Base-by-base conservation (phyloP, 2,888 invertebrate genomes). In the Nomada ferruginata region DNA sequence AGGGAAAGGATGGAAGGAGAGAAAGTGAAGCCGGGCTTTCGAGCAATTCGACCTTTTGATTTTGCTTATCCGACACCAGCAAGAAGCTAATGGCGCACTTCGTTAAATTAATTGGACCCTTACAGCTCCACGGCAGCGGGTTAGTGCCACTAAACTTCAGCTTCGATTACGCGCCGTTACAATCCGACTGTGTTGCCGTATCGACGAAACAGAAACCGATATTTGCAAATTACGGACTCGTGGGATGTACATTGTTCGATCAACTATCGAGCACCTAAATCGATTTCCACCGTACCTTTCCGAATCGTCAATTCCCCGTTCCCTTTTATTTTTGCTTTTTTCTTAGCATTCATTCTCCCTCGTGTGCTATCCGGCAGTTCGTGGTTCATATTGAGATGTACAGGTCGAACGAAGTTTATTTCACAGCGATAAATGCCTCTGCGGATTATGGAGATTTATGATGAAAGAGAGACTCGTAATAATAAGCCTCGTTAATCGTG, bases 21-120 rank as follows among this genome's bases (percentile, higher is more conserved):
- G 42, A 70, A 73, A 73, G 59, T 47, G 42, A 70, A 73, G 69
- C 44, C 66, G 63, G 70, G 65, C 78, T 78, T 77, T 79, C 75
- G 76, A 84, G 79, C 83, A 84, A 81, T 82, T 85, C 75, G 80
- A 77, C 61, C 79, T 85, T 84, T 86, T 87, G 84, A 87, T 85
- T 89, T 85, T 84, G 86, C 85, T 88, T 87, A 84, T 89, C 86
- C 87, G 79, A 86, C 89, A 89, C 88, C 80, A 61, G 79, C 84
- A 84, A 83, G 73, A 82, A 87, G 85, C 82, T 88, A 87, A 90
- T 88, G 88, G 88, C 82, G 84, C 85, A 90, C 89, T 90, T 90
- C 87, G 89, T 90, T 89, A 90, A 88, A 89, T 90, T 90, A 89
- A 90, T 90, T 88, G 88, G 87, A 84, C 86, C 80, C 83, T 85